Evolutionary conservation across 2,797 vertebrate genomes (phyloP).

Genomic region (Crocodylus rhombifer): DNA sequence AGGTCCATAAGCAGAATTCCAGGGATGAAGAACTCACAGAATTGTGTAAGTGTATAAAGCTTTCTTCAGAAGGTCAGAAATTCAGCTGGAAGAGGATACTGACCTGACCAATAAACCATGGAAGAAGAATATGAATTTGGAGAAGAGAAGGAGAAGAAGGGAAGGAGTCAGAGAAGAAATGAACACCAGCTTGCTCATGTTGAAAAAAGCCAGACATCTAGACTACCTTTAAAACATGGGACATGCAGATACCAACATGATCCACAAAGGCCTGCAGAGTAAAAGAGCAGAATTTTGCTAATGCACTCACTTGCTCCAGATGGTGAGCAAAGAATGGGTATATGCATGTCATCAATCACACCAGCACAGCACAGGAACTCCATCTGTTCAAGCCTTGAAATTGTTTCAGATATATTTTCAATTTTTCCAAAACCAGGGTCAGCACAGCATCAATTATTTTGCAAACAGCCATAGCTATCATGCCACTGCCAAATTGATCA

Average conservation of each 20-base stretch:
- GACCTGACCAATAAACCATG: background rate
- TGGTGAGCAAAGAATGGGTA: background rate
- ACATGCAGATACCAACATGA: background rate
- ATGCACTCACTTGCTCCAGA: background rate
- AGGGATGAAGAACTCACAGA: background rate
- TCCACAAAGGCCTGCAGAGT: background rate
- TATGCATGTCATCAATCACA: background rate
- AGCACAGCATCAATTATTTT: background rate
- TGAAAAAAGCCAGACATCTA: background rate
- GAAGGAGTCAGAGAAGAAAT: background rate
- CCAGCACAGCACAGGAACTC: background rate
- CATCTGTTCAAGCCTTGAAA: background rate
- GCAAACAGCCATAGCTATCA: background rate
- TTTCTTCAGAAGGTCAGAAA: background rate
- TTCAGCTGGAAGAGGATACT: background rate
- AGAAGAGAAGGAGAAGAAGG: background rate
- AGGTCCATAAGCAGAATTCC: background rate
- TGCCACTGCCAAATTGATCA: background rate
- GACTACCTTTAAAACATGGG: background rate
- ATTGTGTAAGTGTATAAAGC: background rate
- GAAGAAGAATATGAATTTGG: background rate
- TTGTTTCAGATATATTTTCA: background rate
- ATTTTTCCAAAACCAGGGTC: background rate
- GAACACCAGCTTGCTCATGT: background rate
- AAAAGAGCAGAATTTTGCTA: background rate